These are phyloP conservation scores for Oedothorax gibbosus DNA, from an alignment of 1,140 invertebrate genomes.

Conservation along the genomic window DNA sequence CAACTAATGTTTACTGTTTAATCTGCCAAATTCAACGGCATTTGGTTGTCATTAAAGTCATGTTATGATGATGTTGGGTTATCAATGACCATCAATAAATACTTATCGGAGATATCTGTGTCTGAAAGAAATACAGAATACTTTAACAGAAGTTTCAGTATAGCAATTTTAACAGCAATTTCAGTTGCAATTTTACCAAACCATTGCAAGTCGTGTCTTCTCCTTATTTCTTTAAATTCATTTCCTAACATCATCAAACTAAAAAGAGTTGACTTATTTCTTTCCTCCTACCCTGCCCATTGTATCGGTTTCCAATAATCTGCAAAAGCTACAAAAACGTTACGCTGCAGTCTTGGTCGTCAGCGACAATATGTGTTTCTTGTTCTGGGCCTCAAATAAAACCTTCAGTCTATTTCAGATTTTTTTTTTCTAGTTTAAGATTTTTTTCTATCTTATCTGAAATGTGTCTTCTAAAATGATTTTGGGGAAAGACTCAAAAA, in stretches of 20 bases:
- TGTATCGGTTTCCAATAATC: constrained; percentile 53
- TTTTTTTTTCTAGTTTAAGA: not conserved
- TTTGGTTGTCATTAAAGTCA: too few species aligned
- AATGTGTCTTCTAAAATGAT: not conserved
- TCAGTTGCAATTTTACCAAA: too few species aligned
- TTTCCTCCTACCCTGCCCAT: constrained; percentile 16
- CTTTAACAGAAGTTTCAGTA: too few species aligned
- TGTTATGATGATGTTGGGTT: too few species aligned
- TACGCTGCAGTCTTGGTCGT: constrained; percentile 29
- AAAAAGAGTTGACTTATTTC: constrained; percentile 47
- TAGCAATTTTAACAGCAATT: too few species aligned
- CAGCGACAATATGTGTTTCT: constrained; percentile 21
- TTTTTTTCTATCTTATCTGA: not conserved
- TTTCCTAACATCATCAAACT: constrained; percentile 51
- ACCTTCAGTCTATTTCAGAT: constrained; percentile 25
- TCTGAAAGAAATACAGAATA: too few species aligned
- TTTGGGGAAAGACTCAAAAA: not conserved
- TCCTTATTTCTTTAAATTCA: constrained; percentile 42
- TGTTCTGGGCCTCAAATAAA: constrained; percentile 20
- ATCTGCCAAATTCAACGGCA: too few species aligned
- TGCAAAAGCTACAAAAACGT: constrained; percentile 35
- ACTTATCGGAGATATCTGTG: too few species aligned
- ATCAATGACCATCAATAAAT: too few species aligned
- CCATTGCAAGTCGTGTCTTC: too few species aligned
- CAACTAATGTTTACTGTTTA: too few species aligned